A percentile compares a stretch with the other conserved stretches of the same genome.
Evolutionary conservation across 1,140 invertebrate species (phyloP).

Genomic region (Mizuhopecten yessoensis): DNA sequence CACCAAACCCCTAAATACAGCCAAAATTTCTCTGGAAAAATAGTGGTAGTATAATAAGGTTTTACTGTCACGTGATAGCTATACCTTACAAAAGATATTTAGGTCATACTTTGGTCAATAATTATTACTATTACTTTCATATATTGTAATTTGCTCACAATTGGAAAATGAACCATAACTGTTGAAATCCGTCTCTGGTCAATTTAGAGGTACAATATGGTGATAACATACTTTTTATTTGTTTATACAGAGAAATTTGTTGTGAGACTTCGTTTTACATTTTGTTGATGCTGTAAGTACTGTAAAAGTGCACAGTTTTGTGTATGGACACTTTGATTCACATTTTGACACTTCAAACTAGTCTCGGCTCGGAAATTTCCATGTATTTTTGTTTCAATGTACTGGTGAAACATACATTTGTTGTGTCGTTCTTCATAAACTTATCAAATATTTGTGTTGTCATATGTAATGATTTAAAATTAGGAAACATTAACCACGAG

Average conservation of each 20-base stretch:
- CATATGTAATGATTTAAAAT: no score
- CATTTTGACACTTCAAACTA: not conserved
- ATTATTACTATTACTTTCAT: not conserved
- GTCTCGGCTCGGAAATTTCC: not conserved
- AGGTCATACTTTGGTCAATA: not conserved
- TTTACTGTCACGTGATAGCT: not conserved
- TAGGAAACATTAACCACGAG: no score
- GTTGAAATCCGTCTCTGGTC: no score
- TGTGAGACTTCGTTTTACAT: not conserved
- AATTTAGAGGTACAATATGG: no score
- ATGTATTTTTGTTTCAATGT: no score
- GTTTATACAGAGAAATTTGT: not conserved
- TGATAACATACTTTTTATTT: no score
- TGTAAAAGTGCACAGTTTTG: not conserved
- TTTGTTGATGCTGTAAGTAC: not conserved
- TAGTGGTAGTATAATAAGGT: not conserved
- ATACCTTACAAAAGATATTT: not conserved
- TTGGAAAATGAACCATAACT: not conserved
- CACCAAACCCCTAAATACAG: not conserved
- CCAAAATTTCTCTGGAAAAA: no score
- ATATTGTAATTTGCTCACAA: not conserved
- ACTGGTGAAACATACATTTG: no score
- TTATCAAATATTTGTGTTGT: no score
- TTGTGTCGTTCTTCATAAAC: no score
- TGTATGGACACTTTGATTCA: not conserved